Evolutionary conservation across 2,113 vertebrate species (phyloP).

Genomic region (Halcyon senegalensis): DNA sequence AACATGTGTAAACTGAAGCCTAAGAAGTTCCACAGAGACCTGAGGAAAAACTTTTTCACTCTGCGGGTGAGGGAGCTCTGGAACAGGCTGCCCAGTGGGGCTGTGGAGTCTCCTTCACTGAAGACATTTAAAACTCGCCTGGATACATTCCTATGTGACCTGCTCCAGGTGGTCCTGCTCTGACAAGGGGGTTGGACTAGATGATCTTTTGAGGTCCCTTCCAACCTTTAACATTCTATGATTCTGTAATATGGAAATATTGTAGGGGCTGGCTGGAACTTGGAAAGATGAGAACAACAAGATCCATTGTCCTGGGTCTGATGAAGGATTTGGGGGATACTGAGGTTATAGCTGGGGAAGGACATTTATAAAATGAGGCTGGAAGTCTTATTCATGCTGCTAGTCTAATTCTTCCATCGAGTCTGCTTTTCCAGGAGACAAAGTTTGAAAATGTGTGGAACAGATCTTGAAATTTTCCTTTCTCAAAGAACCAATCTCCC

Average conservation of each 20-base stretch:
- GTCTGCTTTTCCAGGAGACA: neutral
- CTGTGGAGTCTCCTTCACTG: too few relatives aligned
- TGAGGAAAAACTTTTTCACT: too few relatives aligned
- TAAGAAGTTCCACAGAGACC: too few relatives aligned
- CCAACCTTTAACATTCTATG: too few relatives aligned
- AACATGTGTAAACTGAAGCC: too few relatives aligned
- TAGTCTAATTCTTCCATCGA: neutral
- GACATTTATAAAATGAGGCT: accelerated
- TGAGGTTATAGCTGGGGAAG: neutral
- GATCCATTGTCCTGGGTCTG: neutral
- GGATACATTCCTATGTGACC: too few relatives aligned
- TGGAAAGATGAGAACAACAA: neutral
- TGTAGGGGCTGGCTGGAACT: neutral
- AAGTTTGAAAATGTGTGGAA: neutral
- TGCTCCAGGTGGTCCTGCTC: too few relatives aligned
- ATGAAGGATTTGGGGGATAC: neutral
- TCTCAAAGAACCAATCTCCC: neutral
- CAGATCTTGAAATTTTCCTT: neutral
- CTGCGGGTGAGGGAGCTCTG: too few relatives aligned
- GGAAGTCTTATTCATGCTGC: neutral
- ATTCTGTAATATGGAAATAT: neutral
- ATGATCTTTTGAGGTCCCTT: too few relatives aligned
- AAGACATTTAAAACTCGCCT: too few relatives aligned
- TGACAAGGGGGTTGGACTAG: too few relatives aligned
- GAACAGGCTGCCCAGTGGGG: too few relatives aligned